Evolutionary conservation across 2,888 invertebrate species (phyloP), one percentile per base, ranked within the genome.

Genomic region (Pristionchus entomophagus): DNA sequence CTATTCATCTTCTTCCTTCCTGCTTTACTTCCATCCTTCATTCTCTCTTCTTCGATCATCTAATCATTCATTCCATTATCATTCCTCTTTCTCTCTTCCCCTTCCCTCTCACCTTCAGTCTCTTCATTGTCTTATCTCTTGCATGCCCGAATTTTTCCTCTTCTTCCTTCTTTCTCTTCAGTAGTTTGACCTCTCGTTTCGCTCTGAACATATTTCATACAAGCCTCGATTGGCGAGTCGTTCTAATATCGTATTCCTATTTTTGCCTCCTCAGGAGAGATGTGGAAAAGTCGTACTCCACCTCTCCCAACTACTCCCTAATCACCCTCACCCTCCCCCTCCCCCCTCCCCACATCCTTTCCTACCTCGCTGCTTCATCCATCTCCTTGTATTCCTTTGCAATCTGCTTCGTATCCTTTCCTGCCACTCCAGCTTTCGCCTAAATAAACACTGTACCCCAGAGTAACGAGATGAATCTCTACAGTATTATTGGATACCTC

Each of bases 341-440:
- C n/a, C 86, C 85, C 6, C 87, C 88, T 26, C 85, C 84, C 62
- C 88, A 84, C 65, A 88, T 88, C 53, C 88, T 86, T 69, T 88
- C 82, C 35, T 88, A 89, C 65, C 88, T 86, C 69, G 88, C n/a
- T 86, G 10, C 85, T 49, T 89, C 89, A 2, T 90, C 89, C 41
- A 90, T 84, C 22, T 86, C 87, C 73, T 78, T 80, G 65, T 80
- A 86, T 45, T 86, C 90, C 19, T 86, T 87, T 49, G 88, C 89
- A 22, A 90, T 88, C n/a, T 89, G 89, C 41, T 87, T 84, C 84
- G 89, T 86, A 19, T 87, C 87, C 56, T 89, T 86, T 51, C 89
- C 91, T 41, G 90, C 90, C 51, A 87, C 77, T 56, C 89, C 90
- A 22, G 88, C 88, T 78, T 89, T 87, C n/a, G 88, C 87, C 88